Evolutionary conservation across 1,140 invertebrate species (phyloP).

Genomic region (Megalopta genalis): DNA sequence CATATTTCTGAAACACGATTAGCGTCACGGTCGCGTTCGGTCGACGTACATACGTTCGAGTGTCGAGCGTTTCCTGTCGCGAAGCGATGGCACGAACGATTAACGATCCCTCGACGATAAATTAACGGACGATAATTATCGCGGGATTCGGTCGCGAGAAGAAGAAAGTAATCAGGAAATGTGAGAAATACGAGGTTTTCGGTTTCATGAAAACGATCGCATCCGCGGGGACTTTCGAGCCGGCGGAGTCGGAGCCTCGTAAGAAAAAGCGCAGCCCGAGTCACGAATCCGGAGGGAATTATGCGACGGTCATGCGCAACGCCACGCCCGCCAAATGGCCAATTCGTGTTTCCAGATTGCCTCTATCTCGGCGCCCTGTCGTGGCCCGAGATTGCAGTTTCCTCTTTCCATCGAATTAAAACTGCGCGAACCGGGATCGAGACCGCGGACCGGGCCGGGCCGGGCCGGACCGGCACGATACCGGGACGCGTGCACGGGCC

Average conservation of each 20-base stretch:
- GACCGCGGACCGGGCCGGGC: neutral
- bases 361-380: slow-evolving; percentile 78
- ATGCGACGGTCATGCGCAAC: slow-evolving; percentile 69
- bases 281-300: slow-evolving; percentile 70
- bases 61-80: too few species aligned
- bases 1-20: too few species aligned
- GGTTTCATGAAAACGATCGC: neutral
- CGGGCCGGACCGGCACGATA: neutral
- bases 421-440: slow-evolving; percentile 51
- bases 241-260: neutral
- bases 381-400: slow-evolving; percentile 74
- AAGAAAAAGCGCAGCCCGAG: slow-evolving; percentile 59
- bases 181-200: neutral
- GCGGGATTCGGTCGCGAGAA: too few species aligned
- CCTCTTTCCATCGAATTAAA: slow-evolving; percentile 68
- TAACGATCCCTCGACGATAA: too few species aligned
- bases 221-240: neutral
- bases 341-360: slow-evolving; percentile 80
- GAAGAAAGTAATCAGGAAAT: too few species aligned
- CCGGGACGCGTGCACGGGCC: slow-evolving; percentile 20
- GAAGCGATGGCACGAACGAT: too few species aligned
- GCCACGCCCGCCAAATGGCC: slow-evolving; percentile 77
- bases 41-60: too few species aligned
- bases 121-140: too few species aligned
- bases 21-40: too few species aligned